Evolutionary conservation across 2,888 invertebrate species (phyloP).

Genomic region (Cremastinae sp.): DNA sequence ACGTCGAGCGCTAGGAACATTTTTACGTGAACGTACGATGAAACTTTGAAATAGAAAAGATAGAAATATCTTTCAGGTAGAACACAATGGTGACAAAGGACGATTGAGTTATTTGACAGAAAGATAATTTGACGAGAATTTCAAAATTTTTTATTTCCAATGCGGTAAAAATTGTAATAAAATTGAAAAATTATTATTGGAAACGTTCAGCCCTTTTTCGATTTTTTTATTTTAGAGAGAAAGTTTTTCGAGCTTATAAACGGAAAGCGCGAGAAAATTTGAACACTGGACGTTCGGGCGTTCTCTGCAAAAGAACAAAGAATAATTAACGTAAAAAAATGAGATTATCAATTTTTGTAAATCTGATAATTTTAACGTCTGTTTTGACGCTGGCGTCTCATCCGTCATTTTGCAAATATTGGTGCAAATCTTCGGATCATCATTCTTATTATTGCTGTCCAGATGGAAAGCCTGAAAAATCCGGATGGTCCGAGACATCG

Average conservation of each 20-base stretch:
- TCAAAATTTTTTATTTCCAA: too few relatives aligned
- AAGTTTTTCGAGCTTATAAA: conserved; percentile 55
- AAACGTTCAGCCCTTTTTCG: conserved; percentile 16
- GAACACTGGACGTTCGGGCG: conserved; percentile 3
- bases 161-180: conserved; percentile 20
- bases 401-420: conserved; percentile 65
- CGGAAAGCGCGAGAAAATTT: conserved; percentile 5
- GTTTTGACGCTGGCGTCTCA: conserved; percentile 6
- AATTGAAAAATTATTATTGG: too few relatives aligned
- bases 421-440: conserved; percentile 65
- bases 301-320: neutral
- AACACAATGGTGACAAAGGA: conserved; percentile 1
- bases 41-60: too few relatives aligned
- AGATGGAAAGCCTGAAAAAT: conserved; percentile 55
- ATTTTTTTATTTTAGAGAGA: conserved; percentile 19
- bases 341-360: neutral
- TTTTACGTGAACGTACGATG: too few relatives aligned
- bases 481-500: conserved; percentile 53
- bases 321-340: conserved; percentile 19
- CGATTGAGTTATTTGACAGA: conserved; percentile 49
- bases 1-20: neutral
- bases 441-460: conserved; percentile 70
- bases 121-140: conserved; percentile 37
- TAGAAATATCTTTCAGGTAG: neutral
- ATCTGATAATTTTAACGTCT: neutral